Percentiles rank a stretch among this genome's conserved stretches.
Conservation (phyloP, 2,113 vertebrate species). For the Vombatus ursinus region DNA sequence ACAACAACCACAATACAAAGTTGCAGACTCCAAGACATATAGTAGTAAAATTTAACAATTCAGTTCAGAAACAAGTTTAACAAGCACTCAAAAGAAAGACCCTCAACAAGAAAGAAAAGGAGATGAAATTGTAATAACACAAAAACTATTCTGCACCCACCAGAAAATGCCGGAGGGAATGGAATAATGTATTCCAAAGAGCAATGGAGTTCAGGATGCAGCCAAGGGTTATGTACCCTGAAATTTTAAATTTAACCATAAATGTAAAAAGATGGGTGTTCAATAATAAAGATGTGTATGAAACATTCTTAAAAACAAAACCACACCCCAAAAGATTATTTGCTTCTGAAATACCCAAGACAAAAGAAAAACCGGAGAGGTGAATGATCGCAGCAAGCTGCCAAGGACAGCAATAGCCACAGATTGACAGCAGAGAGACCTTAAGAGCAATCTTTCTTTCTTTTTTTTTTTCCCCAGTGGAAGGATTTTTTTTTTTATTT, state of each 20-base stretch:
- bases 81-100: not conserved
- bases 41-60: not conserved
- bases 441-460: no score
- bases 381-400: not conserved
- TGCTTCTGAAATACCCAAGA: not conserved
- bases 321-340: not conserved
- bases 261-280: not conserved
- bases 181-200: not conserved
- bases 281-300: not conserved
- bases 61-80: not conserved
- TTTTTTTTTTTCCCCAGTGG: no score
- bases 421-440: not conserved
- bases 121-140: not conserved
- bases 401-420: not conserved
- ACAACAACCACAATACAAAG: not conserved
- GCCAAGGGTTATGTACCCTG: not conserved
- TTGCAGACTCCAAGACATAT: not conserved
- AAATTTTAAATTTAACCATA: not conserved
- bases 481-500: no score
- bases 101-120: not conserved
- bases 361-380: not conserved
- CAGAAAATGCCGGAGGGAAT: not conserved
- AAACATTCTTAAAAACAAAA: not conserved
- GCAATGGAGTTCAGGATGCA: not conserved
- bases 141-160: not conserved